phyloP scores from a whole-genome alignment of 2,113 vertebrate genomes.

The Callopanchax toddi region DNA sequence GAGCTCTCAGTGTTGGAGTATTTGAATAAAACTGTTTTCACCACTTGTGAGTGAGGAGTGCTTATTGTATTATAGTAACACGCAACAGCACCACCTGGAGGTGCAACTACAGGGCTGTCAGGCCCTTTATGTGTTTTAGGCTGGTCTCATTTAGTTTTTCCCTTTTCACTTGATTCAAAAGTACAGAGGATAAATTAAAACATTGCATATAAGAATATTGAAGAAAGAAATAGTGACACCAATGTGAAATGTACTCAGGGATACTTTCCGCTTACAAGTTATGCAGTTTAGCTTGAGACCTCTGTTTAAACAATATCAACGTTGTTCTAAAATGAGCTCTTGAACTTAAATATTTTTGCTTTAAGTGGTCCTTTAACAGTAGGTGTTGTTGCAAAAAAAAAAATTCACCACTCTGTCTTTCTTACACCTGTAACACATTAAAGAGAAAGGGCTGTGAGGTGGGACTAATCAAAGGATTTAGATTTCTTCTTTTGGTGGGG shows the following conservation, averaged over 20 bases:
- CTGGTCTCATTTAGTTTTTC: slow-evolving; percentile 29
- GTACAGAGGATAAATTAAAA: slow-evolving; percentile 55
- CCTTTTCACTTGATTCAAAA: slow-evolving; percentile 40
- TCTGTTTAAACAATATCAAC: slow-evolving; percentile 8
- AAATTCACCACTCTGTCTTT: slow-evolving; percentile 75
- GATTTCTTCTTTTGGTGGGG: slow-evolving; percentile 44
- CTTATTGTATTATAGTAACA: slow-evolving; percentile 12
- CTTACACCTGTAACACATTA: slow-evolving; percentile 85
- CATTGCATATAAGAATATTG: slow-evolving; percentile 35
- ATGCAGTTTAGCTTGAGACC: slow-evolving; percentile 36
- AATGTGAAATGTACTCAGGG: slow-evolving; percentile 31
- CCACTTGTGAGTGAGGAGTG: slow-evolving; percentile 37
- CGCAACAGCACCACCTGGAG: slow-evolving; percentile 63
- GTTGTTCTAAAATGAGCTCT: slow-evolving; percentile 53
- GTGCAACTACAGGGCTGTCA: slow-evolving; percentile 5
- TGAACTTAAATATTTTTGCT: slow-evolving; percentile 63
- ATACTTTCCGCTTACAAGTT: slow-evolving; percentile 42
- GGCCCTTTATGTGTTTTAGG: slow-evolving; percentile 9
- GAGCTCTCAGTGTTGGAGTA: slow-evolving; percentile 44
- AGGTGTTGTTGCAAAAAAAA: slow-evolving; percentile 64
- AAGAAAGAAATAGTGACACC: slow-evolving; percentile 49
- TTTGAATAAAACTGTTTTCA: slow-evolving; percentile 25
- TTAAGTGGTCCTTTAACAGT: slow-evolving; percentile 81
- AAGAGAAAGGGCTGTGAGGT: slow-evolving; percentile 85
- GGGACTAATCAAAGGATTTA: slow-evolving; percentile 80